These are phyloP conservation scores for Tetranychus cinnabarinus DNA, from an alignment of 1,140 invertebrate species.

Conservation along the genomic window DNA sequence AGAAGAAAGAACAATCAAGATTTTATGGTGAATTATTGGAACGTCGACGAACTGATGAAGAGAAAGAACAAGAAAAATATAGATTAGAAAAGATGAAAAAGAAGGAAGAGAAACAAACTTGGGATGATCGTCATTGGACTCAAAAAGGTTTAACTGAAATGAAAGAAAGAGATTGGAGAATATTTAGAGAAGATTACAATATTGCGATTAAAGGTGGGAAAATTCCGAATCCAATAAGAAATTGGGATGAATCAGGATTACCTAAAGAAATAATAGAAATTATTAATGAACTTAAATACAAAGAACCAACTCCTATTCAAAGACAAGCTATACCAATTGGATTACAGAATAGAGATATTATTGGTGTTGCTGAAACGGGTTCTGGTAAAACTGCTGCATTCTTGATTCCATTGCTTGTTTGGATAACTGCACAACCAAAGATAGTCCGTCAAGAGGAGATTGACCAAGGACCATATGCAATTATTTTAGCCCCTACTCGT, in stretches of 20 bases:
- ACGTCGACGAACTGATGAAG: constrained; percentile 75
- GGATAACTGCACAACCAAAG: constrained; percentile 94
- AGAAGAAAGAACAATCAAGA: constrained; percentile 53
- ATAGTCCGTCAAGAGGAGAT: constrained; percentile 15
- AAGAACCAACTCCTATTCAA: constrained; percentile 94
- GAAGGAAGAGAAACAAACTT: constrained; percentile 92
- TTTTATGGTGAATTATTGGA: constrained; percentile 94
- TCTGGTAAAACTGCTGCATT: constrained; percentile 97
- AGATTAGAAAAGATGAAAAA: constrained; percentile 77
- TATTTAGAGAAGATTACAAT: constrained; percentile 98
- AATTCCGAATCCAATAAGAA: constrained; percentile 84
- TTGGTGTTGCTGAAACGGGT: constrained; percentile 95
- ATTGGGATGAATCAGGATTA: constrained; percentile 83
- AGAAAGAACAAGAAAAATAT: constrained; percentile 92
- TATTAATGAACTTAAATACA: constrained; percentile 27
- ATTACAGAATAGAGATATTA: constrained; percentile 91
- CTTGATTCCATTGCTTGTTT: constrained; percentile 82
- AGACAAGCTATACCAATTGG: constrained; percentile 97
- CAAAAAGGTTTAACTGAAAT: constrained; percentile 84
- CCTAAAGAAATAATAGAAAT: constrained; percentile 78
- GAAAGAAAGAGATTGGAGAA: constrained; percentile 98
- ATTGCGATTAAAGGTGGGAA: constrained; percentile 89
- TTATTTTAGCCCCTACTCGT: constrained; percentile 92
- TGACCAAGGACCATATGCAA: constrained; percentile 84
- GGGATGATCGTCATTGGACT: constrained; percentile 97